phyloP scores from a whole-genome alignment of 2,113 vertebrate genomes.

The Oncorhynchus tshawytscha region DNA sequence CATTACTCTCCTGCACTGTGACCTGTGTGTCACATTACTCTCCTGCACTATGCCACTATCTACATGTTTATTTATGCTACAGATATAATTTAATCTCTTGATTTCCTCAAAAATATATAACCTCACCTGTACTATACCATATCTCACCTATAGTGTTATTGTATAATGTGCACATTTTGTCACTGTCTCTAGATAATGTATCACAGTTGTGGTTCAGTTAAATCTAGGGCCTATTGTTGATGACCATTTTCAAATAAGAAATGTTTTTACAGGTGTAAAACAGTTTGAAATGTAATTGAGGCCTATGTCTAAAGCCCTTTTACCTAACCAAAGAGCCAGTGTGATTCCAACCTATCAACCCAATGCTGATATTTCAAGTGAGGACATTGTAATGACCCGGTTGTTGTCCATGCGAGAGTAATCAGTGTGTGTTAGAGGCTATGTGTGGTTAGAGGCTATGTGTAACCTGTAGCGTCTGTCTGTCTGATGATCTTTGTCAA shows the following conservation, averaged over 20 bases:
- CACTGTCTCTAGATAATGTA: too few species aligned
- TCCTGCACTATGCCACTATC: not conserved
- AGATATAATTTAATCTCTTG: not conserved
- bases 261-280: not conserved
- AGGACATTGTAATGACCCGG: not conserved
- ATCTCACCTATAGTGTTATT: not conserved
- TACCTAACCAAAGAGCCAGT: not conserved
- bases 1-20: slow-evolving; percentile 13
- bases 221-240: not conserved
- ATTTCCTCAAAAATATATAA: not conserved
- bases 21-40: too few species aligned
- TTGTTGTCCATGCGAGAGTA: not conserved
- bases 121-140: not conserved
- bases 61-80: not conserved
- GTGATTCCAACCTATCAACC: not conserved
- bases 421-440: too few species aligned
- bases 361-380: not conserved
- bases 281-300: not conserved
- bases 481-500: slow-evolving; percentile 26
- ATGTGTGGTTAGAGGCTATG: not conserved
- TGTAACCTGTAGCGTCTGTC: slow-evolving; percentile 17
- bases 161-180: not conserved
- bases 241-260: not conserved
- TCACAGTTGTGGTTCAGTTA: too few species aligned
- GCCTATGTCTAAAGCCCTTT: not conserved